Conservation (phyloP, 2,113 vertebrate species). For the Chrysemys picta region DNA sequence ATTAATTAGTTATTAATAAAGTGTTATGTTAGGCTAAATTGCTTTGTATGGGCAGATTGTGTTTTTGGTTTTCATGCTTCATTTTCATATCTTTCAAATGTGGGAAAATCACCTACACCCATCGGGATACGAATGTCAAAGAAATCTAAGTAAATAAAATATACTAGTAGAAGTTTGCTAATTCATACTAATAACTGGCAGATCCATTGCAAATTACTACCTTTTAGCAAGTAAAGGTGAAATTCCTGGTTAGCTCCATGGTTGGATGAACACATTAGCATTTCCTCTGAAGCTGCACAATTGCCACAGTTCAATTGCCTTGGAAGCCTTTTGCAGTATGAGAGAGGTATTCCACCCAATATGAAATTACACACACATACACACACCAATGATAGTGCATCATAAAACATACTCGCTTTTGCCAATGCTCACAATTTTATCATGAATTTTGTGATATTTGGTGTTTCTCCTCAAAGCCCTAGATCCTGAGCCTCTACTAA, state of each 20-base stretch:
- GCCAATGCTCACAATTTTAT: neutral
- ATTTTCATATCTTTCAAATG: neutral
- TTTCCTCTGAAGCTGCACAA: neutral
- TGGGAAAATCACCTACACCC: neutral
- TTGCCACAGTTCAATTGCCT: neutral
- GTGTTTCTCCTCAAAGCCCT: neutral
- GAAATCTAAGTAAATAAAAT: neutral
- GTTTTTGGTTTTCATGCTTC: neutral
- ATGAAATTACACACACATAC: neutral
- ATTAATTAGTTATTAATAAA: slow-evolving; percentile 3
- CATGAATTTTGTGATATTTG: neutral
- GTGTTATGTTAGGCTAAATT: neutral
- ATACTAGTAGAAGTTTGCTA: neutral
- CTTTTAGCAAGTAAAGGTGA: neutral
- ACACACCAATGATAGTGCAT: fast-evolving
- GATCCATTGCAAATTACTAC: neutral
- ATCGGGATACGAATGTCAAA: neutral
- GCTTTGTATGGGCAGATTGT: neutral
- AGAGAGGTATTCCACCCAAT: neutral
- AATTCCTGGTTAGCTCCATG: neutral
- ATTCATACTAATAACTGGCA: neutral
- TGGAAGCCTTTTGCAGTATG: neutral
- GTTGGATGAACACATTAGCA: neutral
- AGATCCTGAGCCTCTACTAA: neutral
- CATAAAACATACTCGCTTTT: neutral